These are phyloP conservation scores for Nemoura dubitans DNA, from an alignment of 2,888 invertebrate species.

Conservation along the genomic window DNA sequence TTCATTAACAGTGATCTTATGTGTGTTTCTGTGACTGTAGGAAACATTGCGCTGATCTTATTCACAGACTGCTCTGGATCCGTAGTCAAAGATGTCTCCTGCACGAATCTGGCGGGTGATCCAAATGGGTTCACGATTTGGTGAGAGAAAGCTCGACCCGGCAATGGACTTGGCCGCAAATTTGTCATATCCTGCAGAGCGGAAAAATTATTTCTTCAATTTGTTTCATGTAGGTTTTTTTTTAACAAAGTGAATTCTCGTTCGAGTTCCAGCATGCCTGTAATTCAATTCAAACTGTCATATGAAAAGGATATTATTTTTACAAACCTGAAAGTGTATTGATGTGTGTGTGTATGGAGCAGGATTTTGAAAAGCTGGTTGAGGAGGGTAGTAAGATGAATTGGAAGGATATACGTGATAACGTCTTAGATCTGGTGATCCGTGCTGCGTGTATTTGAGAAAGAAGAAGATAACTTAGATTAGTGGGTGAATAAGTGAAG, in stretches of 20 bases:
- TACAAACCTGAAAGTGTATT: slow-evolving; percentile 49
- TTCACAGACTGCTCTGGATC: slow-evolving; percentile 79
- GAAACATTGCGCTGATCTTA: slow-evolving; percentile 88
- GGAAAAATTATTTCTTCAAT: background rate
- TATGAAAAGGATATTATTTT: background rate
- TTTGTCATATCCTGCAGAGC: slow-evolving; percentile 61
- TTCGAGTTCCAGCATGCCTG: background rate
- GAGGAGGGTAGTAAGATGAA: slow-evolving; percentile 68
- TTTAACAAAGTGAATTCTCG: background rate
- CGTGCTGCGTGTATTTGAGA: slow-evolving; percentile 61
- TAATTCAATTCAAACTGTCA: background rate
- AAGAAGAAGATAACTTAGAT: background rate
- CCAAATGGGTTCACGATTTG: slow-evolving; percentile 56
- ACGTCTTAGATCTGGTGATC: slow-evolving; percentile 68
- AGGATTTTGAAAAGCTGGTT: slow-evolving; percentile 70
- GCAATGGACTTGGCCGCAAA: slow-evolving; percentile 61
- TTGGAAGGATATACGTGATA: slow-evolving; percentile 77
- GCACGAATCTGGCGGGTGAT: slow-evolving; percentile 59
- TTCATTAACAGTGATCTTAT: slow-evolving; percentile 87
- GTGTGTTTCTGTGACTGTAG: slow-evolving; percentile 88
- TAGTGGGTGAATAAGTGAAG: slow-evolving; percentile 24
- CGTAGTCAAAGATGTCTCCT: slow-evolving; percentile 71
- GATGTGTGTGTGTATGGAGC: slow-evolving; percentile 54
- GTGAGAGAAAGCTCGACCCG: slow-evolving; percentile 62
- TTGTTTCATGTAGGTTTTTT: background rate